A percentile compares a stretch with the other conserved stretches of the same genome.
Conservation (phyloP, 2,797 vertebrate species). For the Sebastes hubbsi region DNA sequence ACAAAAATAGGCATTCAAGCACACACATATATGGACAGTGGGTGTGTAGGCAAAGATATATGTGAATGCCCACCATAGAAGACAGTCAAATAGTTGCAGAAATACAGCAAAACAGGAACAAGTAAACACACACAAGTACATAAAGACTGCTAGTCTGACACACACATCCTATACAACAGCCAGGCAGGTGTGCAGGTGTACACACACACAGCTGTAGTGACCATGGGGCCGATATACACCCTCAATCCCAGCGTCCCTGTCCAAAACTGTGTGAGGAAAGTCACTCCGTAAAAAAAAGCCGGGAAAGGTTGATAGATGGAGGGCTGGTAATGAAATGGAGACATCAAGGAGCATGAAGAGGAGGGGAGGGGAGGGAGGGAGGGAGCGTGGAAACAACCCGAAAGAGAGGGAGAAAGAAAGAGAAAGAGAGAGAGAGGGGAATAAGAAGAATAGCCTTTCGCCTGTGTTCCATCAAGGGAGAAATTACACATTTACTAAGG, state of each 20-base stretch:
- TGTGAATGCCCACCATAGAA: neutral
- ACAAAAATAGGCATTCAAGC: neutral
- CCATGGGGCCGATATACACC: conserved; percentile 47
- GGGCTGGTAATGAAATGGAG: conserved; percentile 98
- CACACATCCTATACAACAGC: neutral
- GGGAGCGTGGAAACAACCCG: conserved; percentile 69
- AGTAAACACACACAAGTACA: neutral
- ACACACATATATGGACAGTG: no score
- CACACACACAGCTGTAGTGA: conserved; percentile 26
- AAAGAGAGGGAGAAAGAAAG: conserved; percentile 80
- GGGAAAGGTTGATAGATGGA: conserved; percentile 94
- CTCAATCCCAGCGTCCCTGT: conserved; percentile 34
- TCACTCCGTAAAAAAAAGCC: conserved; percentile 87
- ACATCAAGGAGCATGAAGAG: conserved; percentile 98
- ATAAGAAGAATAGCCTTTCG: conserved; percentile 97
- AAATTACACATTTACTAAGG: conserved; percentile 99
- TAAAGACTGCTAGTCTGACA: neutral
- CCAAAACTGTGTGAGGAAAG: conserved; percentile 84
- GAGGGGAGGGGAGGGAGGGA: conserved; percentile 80
- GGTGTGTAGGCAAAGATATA: neutral
- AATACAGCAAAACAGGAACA: neutral
- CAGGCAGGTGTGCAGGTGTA: neutral
- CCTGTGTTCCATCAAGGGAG: conserved; percentile 99
- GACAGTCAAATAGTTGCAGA: neutral
- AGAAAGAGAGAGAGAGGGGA: conserved; percentile 68